phyloP scores from a whole-genome alignment of 2,113 vertebrate species.

The Cynocephalus volans region DNA sequence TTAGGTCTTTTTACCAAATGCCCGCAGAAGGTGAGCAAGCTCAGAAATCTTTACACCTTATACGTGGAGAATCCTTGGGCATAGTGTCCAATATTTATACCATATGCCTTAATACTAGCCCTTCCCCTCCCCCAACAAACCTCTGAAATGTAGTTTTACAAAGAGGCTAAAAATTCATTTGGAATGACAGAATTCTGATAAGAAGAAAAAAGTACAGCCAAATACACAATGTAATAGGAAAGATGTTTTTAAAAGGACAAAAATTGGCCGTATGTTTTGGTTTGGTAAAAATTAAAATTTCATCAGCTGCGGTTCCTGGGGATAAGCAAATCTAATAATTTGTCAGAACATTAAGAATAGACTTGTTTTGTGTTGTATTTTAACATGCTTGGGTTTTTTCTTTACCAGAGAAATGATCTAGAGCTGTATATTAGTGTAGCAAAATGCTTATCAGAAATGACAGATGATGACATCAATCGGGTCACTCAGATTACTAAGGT shows the following conservation, averaged over 20 bases:
- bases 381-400: constrained; percentile 56
- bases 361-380: neutral
- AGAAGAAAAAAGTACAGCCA: neutral
- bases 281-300: constrained; percentile 67
- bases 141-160: neutral
- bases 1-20: neutral
- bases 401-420: constrained; percentile 90
- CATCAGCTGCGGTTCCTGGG: neutral
- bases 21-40: neutral
- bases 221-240: neutral
- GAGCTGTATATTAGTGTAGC: constrained; percentile 91
- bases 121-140: neutral
- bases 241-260: constrained; percentile 28
- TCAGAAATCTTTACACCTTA: neutral
- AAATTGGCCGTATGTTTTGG: neutral
- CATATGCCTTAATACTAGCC: neutral
- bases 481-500: constrained; percentile 93
- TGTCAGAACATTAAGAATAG: neutral
- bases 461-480: constrained; percentile 91
- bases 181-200: neutral
- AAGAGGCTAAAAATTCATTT: constrained; percentile 31
- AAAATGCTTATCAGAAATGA: constrained; percentile 96
- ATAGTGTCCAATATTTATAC: neutral
- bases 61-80: neutral
- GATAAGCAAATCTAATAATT: constrained; percentile 44